phyloP scores from a whole-genome alignment of 1,140 invertebrate genomes.

The Drosophila chauvacae region DNA sequence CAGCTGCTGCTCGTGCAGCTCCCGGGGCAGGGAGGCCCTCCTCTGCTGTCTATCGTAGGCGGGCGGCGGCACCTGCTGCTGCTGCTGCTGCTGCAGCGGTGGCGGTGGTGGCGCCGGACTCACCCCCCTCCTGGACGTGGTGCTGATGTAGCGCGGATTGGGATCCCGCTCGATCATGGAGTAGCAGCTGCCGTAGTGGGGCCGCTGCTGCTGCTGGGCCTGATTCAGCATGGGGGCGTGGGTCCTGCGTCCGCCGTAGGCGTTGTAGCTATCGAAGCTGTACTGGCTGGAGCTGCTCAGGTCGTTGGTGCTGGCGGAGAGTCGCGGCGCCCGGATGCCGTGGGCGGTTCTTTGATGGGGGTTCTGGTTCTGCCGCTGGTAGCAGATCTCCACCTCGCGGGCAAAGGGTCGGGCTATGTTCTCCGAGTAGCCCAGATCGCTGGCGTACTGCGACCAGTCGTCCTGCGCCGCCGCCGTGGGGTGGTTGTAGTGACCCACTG shows the following conservation, averaged over 20 bases:
- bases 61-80: constrained; percentile 61
- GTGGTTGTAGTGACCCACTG: constrained; percentile 51
- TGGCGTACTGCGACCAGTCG: constrained; percentile 77
- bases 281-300: constrained; percentile 50
- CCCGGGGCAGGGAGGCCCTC: constrained; percentile 87
- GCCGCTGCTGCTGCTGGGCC: constrained; percentile 63
- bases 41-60: constrained; percentile 82
- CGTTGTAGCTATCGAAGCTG: constrained; percentile 68
- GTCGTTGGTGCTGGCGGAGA: constrained; percentile 78
- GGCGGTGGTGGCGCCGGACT: constrained; percentile 85
- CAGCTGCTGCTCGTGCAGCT: constrained; percentile 89
- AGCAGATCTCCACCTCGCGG: constrained; percentile 82
- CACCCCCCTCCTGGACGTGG: constrained; percentile 85
- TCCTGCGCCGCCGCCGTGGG: constrained; percentile 38
- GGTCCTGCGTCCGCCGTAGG: constrained; percentile 60
- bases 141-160: constrained; percentile 85
- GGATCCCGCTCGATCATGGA: constrained; percentile 85
- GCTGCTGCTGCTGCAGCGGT: constrained; percentile 45
- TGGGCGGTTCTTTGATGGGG: constrained; percentile 31
- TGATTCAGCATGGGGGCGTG: constrained; percentile 75
- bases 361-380: constrained; percentile 58
- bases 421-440: constrained; percentile 77
- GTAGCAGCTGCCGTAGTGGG: constrained; percentile 80
- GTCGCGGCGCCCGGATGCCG: constrained; percentile 70
- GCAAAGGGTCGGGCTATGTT: constrained; percentile 79